phyloP scores from a whole-genome alignment of 2,797 vertebrate genomes.

The Hippopotamyrus pictus region DNA sequence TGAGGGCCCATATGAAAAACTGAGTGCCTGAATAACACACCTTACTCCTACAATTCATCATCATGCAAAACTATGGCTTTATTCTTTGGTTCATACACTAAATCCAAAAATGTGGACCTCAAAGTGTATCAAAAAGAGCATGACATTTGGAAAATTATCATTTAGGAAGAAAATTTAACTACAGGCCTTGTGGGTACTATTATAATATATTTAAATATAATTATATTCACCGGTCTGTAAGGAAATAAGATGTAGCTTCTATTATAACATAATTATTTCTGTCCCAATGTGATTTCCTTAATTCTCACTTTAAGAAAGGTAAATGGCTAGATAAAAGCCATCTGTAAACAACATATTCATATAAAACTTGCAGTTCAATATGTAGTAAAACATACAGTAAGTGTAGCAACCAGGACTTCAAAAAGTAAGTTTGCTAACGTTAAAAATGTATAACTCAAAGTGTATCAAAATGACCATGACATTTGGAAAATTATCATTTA shows the following conservation, averaged over 20 bases:
- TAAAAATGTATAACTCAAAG: not conserved
- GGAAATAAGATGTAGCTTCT: not conserved
- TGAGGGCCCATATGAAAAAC: not conserved
- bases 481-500: not conserved
- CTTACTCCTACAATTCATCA: not conserved
- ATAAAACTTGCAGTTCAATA: not conserved
- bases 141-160: not conserved
- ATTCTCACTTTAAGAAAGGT: not conserved
- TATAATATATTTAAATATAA: not conserved
- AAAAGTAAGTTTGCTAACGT: not conserved
- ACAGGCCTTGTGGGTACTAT: not conserved
- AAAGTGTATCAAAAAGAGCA: not conserved
- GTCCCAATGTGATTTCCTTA: not conserved
- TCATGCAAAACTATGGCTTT: not conserved
- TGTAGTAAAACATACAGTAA: not conserved
- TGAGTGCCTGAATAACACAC: not conserved
- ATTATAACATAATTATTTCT: not conserved
- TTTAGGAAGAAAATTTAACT: not conserved
- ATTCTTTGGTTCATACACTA: not conserved
- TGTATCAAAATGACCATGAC: not conserved
- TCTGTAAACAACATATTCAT: not conserved
- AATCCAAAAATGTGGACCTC: not conserved
- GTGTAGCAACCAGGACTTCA: not conserved
- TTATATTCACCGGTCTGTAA: not conserved
- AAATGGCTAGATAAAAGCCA: not conserved